Conservation (phyloP, 2,797 vertebrate genomes). For the Enteromius paludinosus region DNA sequence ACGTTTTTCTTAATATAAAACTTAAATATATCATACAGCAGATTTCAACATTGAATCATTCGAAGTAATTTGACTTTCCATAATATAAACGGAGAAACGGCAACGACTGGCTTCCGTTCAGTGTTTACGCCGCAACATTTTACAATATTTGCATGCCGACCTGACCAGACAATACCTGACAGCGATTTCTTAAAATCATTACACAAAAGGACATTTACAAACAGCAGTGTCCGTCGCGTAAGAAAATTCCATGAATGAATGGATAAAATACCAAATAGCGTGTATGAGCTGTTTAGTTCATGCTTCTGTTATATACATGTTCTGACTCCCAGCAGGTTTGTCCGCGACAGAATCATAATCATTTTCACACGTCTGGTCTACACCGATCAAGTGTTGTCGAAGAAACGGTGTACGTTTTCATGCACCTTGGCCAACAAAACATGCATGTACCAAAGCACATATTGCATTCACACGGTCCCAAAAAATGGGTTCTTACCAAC, state of each 20-base stretch:
- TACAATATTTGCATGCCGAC: constrained; percentile 4
- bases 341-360: constrained; percentile 54
- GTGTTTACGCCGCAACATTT: not conserved
- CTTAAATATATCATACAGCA: not conserved
- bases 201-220: constrained; percentile 27
- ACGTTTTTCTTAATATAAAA: not conserved
- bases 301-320: constrained; percentile 9
- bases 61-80: not conserved
- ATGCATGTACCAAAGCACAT: constrained; percentile 51
- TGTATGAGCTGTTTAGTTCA: not conserved
- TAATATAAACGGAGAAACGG: not conserved
- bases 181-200: constrained; percentile 21
- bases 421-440: constrained; percentile 53
- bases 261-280: not conserved
- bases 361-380: constrained; percentile 57
- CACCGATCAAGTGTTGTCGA: constrained; percentile 57
- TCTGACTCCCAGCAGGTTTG: constrained; percentile 19
- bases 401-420: constrained; percentile 35
- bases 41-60: not conserved
- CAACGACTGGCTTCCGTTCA: not conserved
- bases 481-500: constrained; percentile 64
- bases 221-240: constrained; percentile 12
- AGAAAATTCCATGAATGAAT: constrained; percentile 1
- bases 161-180: constrained; percentile 41
- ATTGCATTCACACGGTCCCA: constrained; percentile 36